Percentiles rank a stretch among this genome's conserved stretches.
Evolutionary conservation across 2,888 invertebrate species (phyloP).

Genomic region (Aplocera efformata): DNA sequence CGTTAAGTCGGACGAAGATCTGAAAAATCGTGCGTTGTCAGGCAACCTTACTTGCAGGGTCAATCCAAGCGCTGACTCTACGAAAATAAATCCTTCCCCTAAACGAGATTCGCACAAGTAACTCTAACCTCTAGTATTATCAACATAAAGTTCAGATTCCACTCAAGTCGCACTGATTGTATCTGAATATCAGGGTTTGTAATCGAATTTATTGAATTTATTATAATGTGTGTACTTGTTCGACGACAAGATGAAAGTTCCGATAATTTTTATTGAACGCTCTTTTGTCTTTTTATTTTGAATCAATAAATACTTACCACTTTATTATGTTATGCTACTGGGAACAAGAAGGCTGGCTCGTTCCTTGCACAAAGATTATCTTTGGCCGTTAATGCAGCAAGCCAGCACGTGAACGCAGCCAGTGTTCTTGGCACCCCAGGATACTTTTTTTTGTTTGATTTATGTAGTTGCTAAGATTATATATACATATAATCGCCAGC

Average conservation of each 20-base stretch:
- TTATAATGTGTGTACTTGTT: conserved; percentile 9
- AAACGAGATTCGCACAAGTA: conserved; percentile 7
- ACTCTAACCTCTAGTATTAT: conserved; percentile 9
- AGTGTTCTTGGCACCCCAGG: too few relatives aligned
- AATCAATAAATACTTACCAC: too few relatives aligned
- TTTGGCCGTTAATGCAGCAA: too few relatives aligned
- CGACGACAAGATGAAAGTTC: conserved; percentile 5
- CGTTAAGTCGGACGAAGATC: neutral
- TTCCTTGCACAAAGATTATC: too few relatives aligned
- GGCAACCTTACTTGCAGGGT: conserved; percentile 17
- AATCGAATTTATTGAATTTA: conserved; percentile 21
- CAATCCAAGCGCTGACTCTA: conserved; percentile 36
- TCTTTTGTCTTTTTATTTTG: neutral
- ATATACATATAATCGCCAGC: too few relatives aligned
- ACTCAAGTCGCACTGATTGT: conserved; percentile 6
- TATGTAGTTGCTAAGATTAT: too few relatives aligned
- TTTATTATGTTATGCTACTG: too few relatives aligned
- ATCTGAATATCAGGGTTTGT: conserved; percentile 17
- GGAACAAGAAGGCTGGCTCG: too few relatives aligned
- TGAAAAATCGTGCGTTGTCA: neutral
- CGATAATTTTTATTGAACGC: conserved; percentile 8
- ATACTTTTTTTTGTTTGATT: too few relatives aligned
- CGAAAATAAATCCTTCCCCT: conserved; percentile 29
- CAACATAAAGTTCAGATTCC: conserved; percentile 13
- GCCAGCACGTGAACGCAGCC: too few relatives aligned